These are phyloP conservation scores for Drosophila testacea DNA, from an alignment of 2,888 invertebrate genomes.

Conservation along the genomic window DNA sequence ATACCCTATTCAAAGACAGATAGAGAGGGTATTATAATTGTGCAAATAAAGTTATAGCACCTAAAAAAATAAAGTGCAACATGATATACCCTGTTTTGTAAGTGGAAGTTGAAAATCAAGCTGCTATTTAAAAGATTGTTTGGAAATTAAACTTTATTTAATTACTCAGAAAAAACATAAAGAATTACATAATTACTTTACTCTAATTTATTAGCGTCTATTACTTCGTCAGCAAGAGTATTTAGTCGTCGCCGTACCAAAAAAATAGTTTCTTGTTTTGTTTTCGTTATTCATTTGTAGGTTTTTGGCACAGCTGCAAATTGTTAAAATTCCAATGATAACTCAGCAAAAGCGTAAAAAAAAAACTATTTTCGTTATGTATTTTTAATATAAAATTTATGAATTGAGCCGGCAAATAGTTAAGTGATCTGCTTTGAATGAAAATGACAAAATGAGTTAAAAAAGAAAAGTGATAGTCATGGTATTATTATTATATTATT, in stretches of 20 bases:
- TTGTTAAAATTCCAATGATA: constrained; percentile 57
- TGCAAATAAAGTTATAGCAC: no score
- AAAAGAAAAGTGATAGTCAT: no score
- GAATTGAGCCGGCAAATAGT: constrained; percentile 2
- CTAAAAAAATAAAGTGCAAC: no score
- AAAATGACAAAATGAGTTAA: not conserved
- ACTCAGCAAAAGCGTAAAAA: constrained; percentile 32
- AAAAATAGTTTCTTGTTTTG: constrained; percentile 13
- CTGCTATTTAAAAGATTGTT: not conserved
- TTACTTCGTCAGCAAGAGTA: not conserved
- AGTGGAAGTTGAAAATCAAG: no score
- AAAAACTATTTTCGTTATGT: constrained; percentile 3
- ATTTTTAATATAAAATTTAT: constrained; percentile 10
- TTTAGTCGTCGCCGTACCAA: not conserved
- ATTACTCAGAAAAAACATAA: no score
- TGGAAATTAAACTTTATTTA: not conserved
- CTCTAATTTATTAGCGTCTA: no score
- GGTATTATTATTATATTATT: no score
- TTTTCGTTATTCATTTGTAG: constrained; percentile 43
- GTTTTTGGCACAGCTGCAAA: constrained; percentile 66
- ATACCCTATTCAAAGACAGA: not conserved
- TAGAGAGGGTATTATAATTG: not conserved
- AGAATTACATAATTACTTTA: no score
- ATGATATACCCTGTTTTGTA: no score
- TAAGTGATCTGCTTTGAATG: not conserved